phyloP scores from a whole-genome alignment of 2,113 vertebrate genomes.

The Tautogolabrus adspersus region DNA sequence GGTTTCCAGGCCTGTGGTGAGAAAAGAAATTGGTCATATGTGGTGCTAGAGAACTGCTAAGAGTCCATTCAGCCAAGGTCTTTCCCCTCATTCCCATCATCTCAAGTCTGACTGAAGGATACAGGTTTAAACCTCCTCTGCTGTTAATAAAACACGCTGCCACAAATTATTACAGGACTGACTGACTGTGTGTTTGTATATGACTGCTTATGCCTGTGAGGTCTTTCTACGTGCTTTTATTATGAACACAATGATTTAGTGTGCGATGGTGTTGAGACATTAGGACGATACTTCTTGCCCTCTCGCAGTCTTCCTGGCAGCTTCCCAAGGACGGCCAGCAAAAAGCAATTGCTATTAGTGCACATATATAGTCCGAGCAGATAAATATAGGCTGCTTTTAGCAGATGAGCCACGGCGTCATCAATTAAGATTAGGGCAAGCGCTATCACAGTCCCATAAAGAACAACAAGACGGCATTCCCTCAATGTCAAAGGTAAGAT shows the following conservation, averaged over 20 bases:
- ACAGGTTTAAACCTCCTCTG: conserved; percentile 12
- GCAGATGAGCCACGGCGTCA: conserved; percentile 88
- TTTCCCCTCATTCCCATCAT: conserved; percentile 34
- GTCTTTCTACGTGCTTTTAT: conserved; percentile 53
- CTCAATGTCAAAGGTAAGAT: conserved; percentile 88
- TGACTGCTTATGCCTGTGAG: neutral
- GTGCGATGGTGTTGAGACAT: conserved; percentile 67
- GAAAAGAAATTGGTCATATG: conserved; percentile 47
- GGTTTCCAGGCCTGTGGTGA: conserved; percentile 25
- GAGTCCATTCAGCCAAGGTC: conserved; percentile 12
- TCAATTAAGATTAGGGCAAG: conserved; percentile 87
- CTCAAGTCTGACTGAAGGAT: conserved; percentile 6
- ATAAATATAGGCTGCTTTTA: conserved; percentile 92
- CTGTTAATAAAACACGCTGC: conserved; percentile 23
- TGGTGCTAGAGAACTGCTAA: conserved; percentile 3
- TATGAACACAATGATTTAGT: conserved; percentile 64
- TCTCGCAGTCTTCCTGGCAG: conserved; percentile 79
- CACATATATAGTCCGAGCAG: conserved; percentile 82
- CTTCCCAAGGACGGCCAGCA: conserved; percentile 88
- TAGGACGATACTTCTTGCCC: conserved; percentile 76
- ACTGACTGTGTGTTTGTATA: conserved; percentile 1
- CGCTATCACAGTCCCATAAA: conserved; percentile 82
- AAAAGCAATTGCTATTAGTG: conserved; percentile 91
- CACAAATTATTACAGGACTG: neutral
- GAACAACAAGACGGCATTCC: conserved; percentile 76